phyloP scores from a whole-genome alignment of 2,113 vertebrate species.

The Lepidothrix coronata region DNA sequence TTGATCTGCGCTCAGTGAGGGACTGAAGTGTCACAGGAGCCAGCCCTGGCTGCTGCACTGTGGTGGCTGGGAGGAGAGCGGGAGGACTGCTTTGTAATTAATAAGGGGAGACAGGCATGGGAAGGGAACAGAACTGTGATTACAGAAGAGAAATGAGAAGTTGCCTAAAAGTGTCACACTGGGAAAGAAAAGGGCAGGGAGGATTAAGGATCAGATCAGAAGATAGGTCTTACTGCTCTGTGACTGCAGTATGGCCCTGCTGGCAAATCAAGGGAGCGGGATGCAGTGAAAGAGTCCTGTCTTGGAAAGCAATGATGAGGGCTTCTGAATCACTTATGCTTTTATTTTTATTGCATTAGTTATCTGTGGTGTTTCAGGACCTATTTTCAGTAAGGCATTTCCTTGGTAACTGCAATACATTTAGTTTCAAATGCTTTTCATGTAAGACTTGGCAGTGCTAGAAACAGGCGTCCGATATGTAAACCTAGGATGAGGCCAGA shows the following conservation, averaged over 20 bases:
- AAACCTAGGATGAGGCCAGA: not conserved
- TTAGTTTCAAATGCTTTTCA: not conserved
- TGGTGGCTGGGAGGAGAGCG: not conserved
- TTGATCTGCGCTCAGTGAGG: not conserved
- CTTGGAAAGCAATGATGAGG: not conserved
- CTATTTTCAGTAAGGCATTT: not conserved
- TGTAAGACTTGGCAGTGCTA: not conserved
- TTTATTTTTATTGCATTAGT: not conserved
- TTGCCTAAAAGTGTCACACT: not conserved
- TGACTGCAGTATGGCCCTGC: not conserved
- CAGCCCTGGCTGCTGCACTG: not conserved
- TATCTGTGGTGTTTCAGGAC: not conserved
- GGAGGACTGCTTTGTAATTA: not conserved
- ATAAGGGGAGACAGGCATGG: not conserved
- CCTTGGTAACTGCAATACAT: not conserved
- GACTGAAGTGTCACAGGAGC: not conserved
- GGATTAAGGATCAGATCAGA: not conserved
- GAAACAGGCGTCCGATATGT: not conserved
- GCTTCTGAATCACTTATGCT: not conserved
- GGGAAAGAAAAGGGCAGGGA: not conserved
- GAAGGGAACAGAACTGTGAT: not conserved
- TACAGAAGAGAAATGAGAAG: not conserved
- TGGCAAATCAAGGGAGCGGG: accelerated
- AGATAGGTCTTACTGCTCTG: not conserved
- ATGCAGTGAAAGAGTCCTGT: not conserved